A percentile compares a stretch with the other conserved stretches of the same genome.
Conservation (phyloP, 2,888 invertebrate genomes). For the Aphodius sticticus region DNA sequence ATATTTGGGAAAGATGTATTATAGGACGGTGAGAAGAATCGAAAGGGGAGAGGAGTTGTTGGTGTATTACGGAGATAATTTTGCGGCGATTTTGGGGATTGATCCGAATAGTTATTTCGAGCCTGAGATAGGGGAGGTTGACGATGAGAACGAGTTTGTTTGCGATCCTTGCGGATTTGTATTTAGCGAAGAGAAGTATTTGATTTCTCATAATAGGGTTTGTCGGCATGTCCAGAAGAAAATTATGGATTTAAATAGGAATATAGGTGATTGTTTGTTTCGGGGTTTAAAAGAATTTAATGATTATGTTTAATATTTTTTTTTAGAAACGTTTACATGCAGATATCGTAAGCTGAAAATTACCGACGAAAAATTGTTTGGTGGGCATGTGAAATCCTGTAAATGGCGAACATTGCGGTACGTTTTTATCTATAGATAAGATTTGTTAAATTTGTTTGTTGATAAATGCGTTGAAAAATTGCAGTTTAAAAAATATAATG, state of each 20-base stretch:
- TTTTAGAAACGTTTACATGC: neutral
- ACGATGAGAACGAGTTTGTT: conserved; percentile 4
- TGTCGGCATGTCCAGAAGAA: neutral
- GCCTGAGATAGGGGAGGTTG: neutral
- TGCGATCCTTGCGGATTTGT: conserved; percentile 21
- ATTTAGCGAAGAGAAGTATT: conserved; percentile 13
- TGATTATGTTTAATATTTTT: too few relatives aligned
- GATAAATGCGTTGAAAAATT: too few relatives aligned
- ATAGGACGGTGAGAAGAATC: conserved; percentile 58
- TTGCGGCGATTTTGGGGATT: conserved; percentile 55
- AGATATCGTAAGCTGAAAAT: neutral
- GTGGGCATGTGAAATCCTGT: neutral
- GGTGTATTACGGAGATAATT: conserved; percentile 59
- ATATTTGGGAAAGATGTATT: conserved; percentile 64
- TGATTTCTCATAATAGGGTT: neutral
- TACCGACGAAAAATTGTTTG: neutral
- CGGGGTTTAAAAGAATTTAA: too few relatives aligned
- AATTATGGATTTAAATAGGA: too few relatives aligned
- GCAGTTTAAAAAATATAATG: too few relatives aligned
- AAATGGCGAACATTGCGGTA: too few relatives aligned
- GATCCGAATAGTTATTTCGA: conserved; percentile 42
- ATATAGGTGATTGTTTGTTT: too few relatives aligned
- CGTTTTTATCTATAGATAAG: too few relatives aligned
- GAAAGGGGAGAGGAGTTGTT: conserved; percentile 56
- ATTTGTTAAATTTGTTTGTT: too few relatives aligned